A percentile compares a stretch with the other conserved stretches of the same genome.
Evolutionary conservation across 1,140 invertebrate species (phyloP).

Genomic region (Berghia stephanieae): DNA sequence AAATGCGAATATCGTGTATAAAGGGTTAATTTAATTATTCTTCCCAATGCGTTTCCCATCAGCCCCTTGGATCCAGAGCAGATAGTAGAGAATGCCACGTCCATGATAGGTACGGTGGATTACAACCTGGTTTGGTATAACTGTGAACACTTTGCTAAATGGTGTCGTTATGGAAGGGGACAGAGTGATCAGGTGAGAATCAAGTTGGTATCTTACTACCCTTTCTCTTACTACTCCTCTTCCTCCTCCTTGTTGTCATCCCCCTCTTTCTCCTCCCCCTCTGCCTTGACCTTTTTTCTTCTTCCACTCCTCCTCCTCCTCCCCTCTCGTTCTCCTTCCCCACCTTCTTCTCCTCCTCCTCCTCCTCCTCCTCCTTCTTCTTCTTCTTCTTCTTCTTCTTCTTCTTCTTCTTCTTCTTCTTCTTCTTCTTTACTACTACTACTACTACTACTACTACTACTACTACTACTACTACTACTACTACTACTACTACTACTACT

Average conservation of each 20-base stretch:
- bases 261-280: background rate
- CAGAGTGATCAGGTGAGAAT: too few relatives aligned
- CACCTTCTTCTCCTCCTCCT: background rate
- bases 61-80: background rate
- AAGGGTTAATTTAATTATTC: too few relatives aligned
- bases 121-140: too few relatives aligned
- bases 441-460: background rate
- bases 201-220: background rate
- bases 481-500: slow-evolving; percentile 1
- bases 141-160: background rate
- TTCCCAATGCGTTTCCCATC: too few relatives aligned
- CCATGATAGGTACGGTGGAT: too few relatives aligned
- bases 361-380: background rate
- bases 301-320: background rate
- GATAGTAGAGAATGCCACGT: too few relatives aligned
- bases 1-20: too few relatives aligned
- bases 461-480: background rate
- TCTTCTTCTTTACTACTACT: background rate
- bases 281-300: background rate
- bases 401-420: background rate
- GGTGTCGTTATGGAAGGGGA: slow-evolving; percentile 9
- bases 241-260: slow-evolving; percentile 8
- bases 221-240: slow-evolving; percentile 17
- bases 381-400: background rate
- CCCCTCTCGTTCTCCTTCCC: background rate